phyloP scores from a whole-genome alignment of 2,797 vertebrate genomes.

The Oryzias sinensis region DNA sequence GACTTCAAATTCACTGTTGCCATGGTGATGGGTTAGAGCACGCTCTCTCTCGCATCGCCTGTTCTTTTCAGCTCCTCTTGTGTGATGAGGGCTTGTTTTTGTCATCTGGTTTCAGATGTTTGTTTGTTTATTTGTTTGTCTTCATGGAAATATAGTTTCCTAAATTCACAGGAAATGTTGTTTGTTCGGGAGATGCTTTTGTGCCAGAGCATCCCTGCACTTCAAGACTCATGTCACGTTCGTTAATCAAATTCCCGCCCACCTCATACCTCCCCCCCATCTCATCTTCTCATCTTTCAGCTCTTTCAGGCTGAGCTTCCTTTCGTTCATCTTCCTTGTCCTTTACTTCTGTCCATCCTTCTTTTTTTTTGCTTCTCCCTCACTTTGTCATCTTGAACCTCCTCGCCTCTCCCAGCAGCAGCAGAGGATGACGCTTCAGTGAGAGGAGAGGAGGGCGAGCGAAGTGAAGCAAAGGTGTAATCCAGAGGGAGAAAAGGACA shows the following conservation, averaged over 20 bases:
- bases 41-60: conserved; percentile 71
- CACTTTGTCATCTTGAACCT: conserved; percentile 7
- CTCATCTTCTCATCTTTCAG: conserved; percentile 22
- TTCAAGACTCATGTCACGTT: conserved; percentile 48
- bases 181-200: conserved; percentile 15
- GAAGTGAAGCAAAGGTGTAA: conserved; percentile 37
- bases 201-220: conserved; percentile 12
- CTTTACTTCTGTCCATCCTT: conserved; percentile 7
- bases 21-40: conserved; percentile 75
- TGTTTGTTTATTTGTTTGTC: conserved; percentile 21
- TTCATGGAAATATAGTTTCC: conserved; percentile 1
- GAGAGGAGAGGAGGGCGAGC: conserved; percentile 64
- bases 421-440: conserved; percentile 67
- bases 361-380: conserved; percentile 10
- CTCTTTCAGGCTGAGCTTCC: conserved; percentile 9
- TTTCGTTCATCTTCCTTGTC: conserved; percentile 7
- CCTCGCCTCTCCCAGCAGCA: conserved; percentile 45
- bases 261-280: not conserved
- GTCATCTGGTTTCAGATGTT: conserved; percentile 31
- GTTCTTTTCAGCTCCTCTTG: conserved; percentile 56
- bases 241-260: conserved; percentile 31
- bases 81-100: conserved; percentile 25
- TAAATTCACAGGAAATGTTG: conserved; percentile 7
- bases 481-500: conserved; percentile 27
- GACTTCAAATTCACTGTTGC: conserved; percentile 81